Evolutionary conservation across 2,797 vertebrate genomes (phyloP), one percentile per base, ranked within the genome.

Genomic region (Tadarida brasiliensis): DNA sequence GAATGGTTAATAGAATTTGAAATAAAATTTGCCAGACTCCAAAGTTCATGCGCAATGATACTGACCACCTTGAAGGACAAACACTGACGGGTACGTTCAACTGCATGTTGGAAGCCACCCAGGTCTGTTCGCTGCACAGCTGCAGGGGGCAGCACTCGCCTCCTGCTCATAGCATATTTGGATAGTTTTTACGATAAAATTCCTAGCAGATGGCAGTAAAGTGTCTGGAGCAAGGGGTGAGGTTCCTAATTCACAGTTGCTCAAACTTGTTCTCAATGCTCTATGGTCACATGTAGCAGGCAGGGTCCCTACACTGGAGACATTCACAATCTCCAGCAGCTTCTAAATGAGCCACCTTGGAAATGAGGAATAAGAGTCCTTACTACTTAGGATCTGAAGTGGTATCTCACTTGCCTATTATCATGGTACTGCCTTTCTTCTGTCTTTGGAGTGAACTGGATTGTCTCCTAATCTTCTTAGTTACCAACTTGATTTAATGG

Each of bases 401-500:
- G 28, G 9, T 20, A 51, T 22, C 44, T 94, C 83, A 51, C 7
- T 77, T 82, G 39, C 28, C 35, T 65, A 6, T 28, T 57, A 19
- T 17, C 67, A 22, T 26, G 70, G n/a, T 30, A 61, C 47, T 67
- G 17, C 65, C 30, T 68, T 70, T 61, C 77, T 80, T 87, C 26
- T 77, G 22, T 54, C 35, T 95, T 78, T 73, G 49, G 28, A 67
- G 33, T 81, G 35, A 87, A 59, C 9, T 30, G 7, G 57, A 54
- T 82, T 96, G 51, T 44, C 67, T 84, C 30, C 44, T 59, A 33
- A 59, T 63, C 28, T 57, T 82, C n/a, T 94, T 87, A 57, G 84
- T 47, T 91, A 51, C 67, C 81, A 61, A 77, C 39, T 73, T 90
- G 85, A 30, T 49, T 83, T 84, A 84, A 63, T 30, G 68, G 33